Base-by-base conservation (phyloP, 2,888 invertebrate genomes). In the Tachina lurida region DNA sequence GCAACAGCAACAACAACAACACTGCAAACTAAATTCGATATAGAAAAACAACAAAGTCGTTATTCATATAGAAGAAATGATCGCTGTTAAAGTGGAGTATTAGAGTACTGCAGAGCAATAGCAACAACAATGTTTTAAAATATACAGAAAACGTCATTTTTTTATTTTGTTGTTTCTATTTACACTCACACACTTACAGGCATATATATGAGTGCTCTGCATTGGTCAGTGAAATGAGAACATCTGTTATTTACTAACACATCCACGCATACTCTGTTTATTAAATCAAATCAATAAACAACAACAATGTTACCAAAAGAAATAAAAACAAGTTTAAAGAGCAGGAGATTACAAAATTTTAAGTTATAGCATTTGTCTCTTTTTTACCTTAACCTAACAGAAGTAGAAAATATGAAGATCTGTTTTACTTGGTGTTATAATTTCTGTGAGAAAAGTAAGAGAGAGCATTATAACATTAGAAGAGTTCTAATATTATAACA, bases 211-310 rank as follows among this genome's bases (percentile, higher is more conserved):
- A 83, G 71, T 91, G 91, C 89, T 90, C 91, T 91, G 91, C 90
- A 91, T 91, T 91, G 91, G 91, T 91, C 91, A 91, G 89, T 90
- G 89, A 89, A 91, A 89, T 89, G 91, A 90, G 89, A 90, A 89
- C 90, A 90, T 70, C 87, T 88, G 74, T 67, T 75, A 39, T n/a
- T n/a, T 43, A 17, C 31, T 1, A 39, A 19, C 49, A 77, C 39
- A 77, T 22, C 3, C 79, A 62, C 56, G 63, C 71, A 60, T n/a
- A 63, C 65, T 17, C 39, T 63, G 52, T 10, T 70, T 70, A 54
- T 22, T 31, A 56, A 78, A 56, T 45, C 49, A 73, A 39, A 13
- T 52, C 43, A 54, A 73, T 73, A 73, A 70, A 58, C 71, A 47
- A 76, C 56, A 78, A 47, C 9, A 41, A 15, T 19, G n/a, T 49